Conservation (phyloP, 2,888 invertebrate species). For the Kuschelorhynchus macadamiae region DNA sequence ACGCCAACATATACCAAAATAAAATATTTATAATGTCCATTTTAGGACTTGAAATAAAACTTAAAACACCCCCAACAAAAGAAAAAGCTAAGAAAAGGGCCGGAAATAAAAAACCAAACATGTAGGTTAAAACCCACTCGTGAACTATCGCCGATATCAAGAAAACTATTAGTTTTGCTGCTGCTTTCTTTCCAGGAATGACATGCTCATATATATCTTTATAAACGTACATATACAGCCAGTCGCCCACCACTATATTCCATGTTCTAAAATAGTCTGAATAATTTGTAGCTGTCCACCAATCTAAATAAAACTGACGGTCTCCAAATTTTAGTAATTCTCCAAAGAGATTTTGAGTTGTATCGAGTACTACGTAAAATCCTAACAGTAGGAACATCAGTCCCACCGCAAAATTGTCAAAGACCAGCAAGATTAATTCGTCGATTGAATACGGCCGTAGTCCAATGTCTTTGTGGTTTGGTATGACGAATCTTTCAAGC, state of each 20-base stretch:
- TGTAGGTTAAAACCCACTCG: slow-evolving; percentile 85
- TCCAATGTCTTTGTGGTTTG: slow-evolving; percentile 78
- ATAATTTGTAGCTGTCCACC: slow-evolving; percentile 94
- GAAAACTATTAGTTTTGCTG: slow-evolving; percentile 79
- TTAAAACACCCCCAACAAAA: slow-evolving; percentile 75
- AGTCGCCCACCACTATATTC: slow-evolving; percentile 96
- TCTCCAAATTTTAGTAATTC: slow-evolving; percentile 92
- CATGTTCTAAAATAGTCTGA: slow-evolving; percentile 91
- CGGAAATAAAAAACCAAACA: slow-evolving; percentile 90
- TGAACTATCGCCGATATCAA: slow-evolving; percentile 88
- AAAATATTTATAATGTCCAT: slow-evolving; percentile 79
- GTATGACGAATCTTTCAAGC: slow-evolving; percentile 82
- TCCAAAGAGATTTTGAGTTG: slow-evolving; percentile 92
- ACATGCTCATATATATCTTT: slow-evolving; percentile 74
- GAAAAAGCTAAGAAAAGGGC: slow-evolving; percentile 82
- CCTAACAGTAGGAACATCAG: slow-evolving; percentile 70
- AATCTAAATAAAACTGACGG: slow-evolving; percentile 89
- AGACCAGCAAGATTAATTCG: slow-evolving; percentile 72
- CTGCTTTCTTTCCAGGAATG: slow-evolving; percentile 67
- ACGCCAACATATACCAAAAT: slow-evolving; percentile 84
- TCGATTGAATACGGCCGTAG: slow-evolving; percentile 67
- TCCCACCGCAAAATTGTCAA: slow-evolving; percentile 83
- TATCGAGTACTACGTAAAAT: slow-evolving; percentile 91
- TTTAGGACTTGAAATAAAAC: slow-evolving; percentile 69
- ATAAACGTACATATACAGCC: slow-evolving; percentile 93